Evolutionary conservation across 2,113 vertebrate species (phyloP), one percentile per base, ranked within the genome.

Genomic region (Urocolius indicus): DNA sequence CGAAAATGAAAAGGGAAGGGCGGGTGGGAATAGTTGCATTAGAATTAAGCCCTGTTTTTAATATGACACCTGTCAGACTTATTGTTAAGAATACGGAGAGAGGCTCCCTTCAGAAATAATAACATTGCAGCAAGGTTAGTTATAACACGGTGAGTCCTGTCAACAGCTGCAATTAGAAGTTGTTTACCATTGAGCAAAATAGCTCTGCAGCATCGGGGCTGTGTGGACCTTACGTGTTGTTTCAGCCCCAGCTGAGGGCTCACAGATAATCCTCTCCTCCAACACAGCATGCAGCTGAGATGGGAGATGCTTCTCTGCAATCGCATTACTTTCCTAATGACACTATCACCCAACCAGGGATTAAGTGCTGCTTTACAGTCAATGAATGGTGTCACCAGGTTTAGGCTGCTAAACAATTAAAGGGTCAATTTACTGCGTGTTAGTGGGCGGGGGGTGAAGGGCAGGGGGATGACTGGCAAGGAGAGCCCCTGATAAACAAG

Each of bases 1-100:
- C 92, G 62, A 65, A 94, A 96, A 94, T 32, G 73, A 94, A 85
- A 94, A 81, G 79, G 41, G 71, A 73, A 69, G 72, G 92, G 94
- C n/a, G 63, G 84, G 65, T 81, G 78, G 75, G 89, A 93, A 91
- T 75, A 94, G 88, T 26, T 91, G 89, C 95, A 93, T 95, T 90
- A 91, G 95, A 97, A 97, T 97, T 97, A 96, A 95, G 62, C 89
- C 68, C 87, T 90, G 95, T 78, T 96, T 95, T 94, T 96, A 95
- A 96, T 97, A 92, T 95, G 96, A 97, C 95, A 97, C 95, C 97
- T 97, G 96, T 96, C 97, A 97, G 95, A 91, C 95, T 97, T 95
- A 84, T 71, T 93, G 86, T 94, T 96, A 96, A 96, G 96, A 93
- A 95, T 32, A 80, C 0, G 69, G 94, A 94, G 95, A 84, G 87